These are phyloP conservation scores for Kradibia gibbosae DNA, from an alignment of 1,140 invertebrate species.

Conservation along the genomic window DNA sequence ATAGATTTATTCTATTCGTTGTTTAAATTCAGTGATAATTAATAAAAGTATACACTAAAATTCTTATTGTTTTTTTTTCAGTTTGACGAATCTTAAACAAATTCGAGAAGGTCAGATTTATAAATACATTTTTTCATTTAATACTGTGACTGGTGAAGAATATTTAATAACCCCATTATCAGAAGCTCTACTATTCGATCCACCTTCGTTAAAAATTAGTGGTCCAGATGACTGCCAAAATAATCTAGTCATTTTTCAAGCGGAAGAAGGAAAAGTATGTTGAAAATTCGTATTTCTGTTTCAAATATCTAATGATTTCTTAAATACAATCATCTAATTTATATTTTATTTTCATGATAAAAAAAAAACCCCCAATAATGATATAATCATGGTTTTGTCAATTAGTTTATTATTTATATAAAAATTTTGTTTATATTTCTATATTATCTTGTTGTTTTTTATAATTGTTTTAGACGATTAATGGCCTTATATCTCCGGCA, in stretches of 20 bases:
- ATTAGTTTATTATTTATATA: too few relatives aligned
- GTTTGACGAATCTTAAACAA: conserved; percentile 64
- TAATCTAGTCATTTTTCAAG: conserved; percentile 72
- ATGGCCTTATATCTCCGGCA: conserved; percentile 75
- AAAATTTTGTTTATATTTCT: conserved; percentile 19
- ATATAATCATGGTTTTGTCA: too few relatives aligned
- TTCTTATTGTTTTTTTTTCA: conserved; percentile 48
- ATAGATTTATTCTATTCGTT: too few relatives aligned
- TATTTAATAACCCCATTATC: conserved; percentile 78
- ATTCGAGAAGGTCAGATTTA: conserved; percentile 60
- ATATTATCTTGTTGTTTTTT: too few relatives aligned
- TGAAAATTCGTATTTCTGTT: too few relatives aligned
- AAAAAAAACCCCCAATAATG: too few relatives aligned
- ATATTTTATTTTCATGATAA: too few relatives aligned
- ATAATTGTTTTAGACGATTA: conserved; percentile 62
- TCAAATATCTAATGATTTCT: too few relatives aligned
- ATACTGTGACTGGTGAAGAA: conserved; percentile 74
- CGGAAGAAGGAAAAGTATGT: conserved; percentile 69
- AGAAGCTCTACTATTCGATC: conserved; percentile 81
- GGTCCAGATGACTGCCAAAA: conserved; percentile 83
- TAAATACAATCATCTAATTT: too few relatives aligned
- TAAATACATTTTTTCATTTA: conserved; percentile 74
- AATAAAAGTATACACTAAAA: too few relatives aligned
- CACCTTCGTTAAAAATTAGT: conserved; percentile 75
- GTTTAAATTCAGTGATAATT: too few relatives aligned